Evolutionary conservation across 1,140 invertebrate species (phyloP).

Genomic region (Drosophila bocqueti): DNA sequence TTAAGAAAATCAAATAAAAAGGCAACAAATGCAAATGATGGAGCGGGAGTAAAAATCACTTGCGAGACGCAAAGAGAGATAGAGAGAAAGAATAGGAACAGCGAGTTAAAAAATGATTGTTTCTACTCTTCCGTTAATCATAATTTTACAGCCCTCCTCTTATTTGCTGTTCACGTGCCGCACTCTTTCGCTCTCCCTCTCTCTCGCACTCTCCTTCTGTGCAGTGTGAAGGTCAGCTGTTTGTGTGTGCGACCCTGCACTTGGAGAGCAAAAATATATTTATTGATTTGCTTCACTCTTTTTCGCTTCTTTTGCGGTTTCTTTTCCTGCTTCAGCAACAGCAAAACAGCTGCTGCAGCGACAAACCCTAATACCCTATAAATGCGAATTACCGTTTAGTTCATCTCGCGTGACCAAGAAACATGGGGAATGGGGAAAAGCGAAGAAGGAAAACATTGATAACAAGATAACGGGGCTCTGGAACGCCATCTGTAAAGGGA

Average conservation of each 20-base stretch:
- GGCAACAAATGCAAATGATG: conserved; percentile 26
- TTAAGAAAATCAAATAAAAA: conserved; percentile 7
- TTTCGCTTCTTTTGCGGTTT: conserved; percentile 17
- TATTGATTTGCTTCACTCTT: conserved; percentile 70
- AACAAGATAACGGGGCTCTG: not conserved
- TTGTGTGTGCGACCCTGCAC: conserved; percentile 67
- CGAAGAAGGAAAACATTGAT: not conserved
- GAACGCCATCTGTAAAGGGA: conserved; percentile 9
- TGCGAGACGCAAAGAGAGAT: not conserved
- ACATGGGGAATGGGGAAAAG: not conserved
- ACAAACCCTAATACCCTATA: conserved; percentile 12
- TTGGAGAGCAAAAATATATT: conserved; percentile 61
- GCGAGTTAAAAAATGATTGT: conserved; percentile 1
- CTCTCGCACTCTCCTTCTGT: not conserved
- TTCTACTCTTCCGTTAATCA: conserved; percentile 34
- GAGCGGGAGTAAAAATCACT: conserved; percentile 6
- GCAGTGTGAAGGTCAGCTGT: conserved; percentile 59
- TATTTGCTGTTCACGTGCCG: conserved; percentile 21
- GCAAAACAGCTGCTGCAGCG: conserved; percentile 37
- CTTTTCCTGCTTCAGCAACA: conserved; percentile 22
- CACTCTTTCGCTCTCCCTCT: not conserved
- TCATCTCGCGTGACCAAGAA: conserved; percentile 25
- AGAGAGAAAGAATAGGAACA: conserved; percentile 10
- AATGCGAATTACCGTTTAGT: not conserved
- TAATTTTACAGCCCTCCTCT: conserved; percentile 25